Evolutionary conservation across 2,113 vertebrate genomes (phyloP).

Genomic region (Azemiops feae): DNA sequence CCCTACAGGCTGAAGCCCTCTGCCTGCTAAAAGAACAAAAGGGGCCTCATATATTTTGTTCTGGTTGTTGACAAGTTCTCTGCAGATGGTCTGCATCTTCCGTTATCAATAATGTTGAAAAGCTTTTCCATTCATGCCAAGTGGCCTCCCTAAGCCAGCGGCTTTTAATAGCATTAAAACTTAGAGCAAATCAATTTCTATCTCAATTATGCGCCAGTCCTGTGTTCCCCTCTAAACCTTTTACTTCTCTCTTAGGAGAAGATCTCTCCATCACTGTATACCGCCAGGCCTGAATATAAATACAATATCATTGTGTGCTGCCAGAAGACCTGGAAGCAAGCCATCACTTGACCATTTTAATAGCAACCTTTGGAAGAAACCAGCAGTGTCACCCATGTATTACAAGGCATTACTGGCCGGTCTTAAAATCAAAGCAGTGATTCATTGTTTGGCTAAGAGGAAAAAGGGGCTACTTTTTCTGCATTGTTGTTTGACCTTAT

Average conservation of each 20-base stretch:
- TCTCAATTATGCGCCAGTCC: conserved; percentile 21
- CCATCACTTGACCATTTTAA: conserved; percentile 52
- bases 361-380: conserved; percentile 61
- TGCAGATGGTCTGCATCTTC: conserved; percentile 45
- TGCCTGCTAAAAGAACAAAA: conserved; percentile 1
- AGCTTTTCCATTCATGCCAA: conserved; percentile 55
- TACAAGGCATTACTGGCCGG: conserved; percentile 33
- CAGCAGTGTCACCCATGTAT: conserved; percentile 40
- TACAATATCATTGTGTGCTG: conserved; percentile 31
- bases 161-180: conserved; percentile 66
- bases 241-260: conserved; percentile 47
- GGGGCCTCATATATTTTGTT: conserved; percentile 39
- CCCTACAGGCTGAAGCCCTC: background rate
- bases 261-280: conserved; percentile 24
- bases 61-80: conserved; percentile 33
- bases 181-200: conserved; percentile 59
- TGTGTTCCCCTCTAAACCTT: conserved; percentile 41
- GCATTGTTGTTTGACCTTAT: conserved; percentile 46
- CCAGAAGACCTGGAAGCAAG: conserved; percentile 41
- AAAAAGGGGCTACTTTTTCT: conserved; percentile 50
- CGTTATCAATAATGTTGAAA: conserved; percentile 56
- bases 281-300: conserved; percentile 46
- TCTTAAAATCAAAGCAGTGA: conserved; percentile 57
- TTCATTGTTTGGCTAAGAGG: conserved; percentile 46
- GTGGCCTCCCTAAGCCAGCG: conserved; percentile 38